Evolutionary conservation across 2,888 invertebrate genomes (phyloP), one percentile per base, ranked within the genome.

Genomic region (Abrostola triplasia): DNA sequence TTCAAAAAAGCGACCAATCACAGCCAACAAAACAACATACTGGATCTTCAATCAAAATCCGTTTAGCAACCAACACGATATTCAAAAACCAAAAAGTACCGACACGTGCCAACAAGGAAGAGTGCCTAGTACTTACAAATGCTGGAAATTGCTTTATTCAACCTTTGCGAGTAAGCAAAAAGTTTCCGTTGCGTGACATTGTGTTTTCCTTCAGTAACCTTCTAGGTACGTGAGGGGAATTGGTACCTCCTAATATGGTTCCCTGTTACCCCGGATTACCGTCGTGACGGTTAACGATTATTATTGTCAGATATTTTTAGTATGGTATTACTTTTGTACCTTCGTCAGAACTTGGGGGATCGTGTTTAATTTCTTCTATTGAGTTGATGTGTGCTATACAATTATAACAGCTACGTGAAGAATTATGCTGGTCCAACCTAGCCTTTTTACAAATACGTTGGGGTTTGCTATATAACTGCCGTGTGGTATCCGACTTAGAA

Each of bases 171-270:
- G 67, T 68, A 61, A 67, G 76, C 67, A 77, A 76, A 77, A 76
- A 59, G 57, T 54, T 62, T 12, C 52, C 36, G 42, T 61, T 64
- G 62, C 70, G 77, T 77, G 80, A 77, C 74, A 79, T 77, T 79
- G 64, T 81, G 80, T 82, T 75, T 81, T 76, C 77, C 84, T 83
- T 81, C 84, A 84, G 83, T 85, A 84, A 81, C 77, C 81, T 64
- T 64, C 64, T 44, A 36, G 36, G 49, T 47, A 68, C 84, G 84
- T 84, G 84, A 77, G 70, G 56, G 24, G 84, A 81, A 82, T 84
- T 42, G 42, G 68, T 57, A 52, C 42, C 12, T 55, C 55, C 64
- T 82, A 75, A 69, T 76, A 75, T 77, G 62, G 48, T 57, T 40
- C 44, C 48, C 64, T 59, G 57, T 54, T 70, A 62, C 40, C 54